Evolutionary conservation across 1,140 invertebrate genomes (phyloP).

Genomic region (Bursaphelenchus mucronatus): DNA sequence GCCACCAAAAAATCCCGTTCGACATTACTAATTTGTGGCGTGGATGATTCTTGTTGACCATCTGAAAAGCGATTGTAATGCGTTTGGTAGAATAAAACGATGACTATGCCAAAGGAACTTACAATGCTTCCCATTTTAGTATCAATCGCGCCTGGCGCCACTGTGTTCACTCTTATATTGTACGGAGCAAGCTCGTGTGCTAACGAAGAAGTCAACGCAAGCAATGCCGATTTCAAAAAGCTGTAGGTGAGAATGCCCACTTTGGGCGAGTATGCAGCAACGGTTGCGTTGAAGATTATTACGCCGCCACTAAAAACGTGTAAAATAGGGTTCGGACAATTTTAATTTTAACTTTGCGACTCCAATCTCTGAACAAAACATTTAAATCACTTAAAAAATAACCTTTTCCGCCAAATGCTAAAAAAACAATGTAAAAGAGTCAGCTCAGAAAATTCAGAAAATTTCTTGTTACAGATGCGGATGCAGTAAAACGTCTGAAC

Average conservation of each 20-base stretch:
- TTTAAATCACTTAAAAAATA: constrained; percentile 5
- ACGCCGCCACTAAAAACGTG: constrained; percentile 36
- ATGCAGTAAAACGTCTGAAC: too few species aligned
- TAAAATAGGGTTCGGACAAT: too few species aligned
- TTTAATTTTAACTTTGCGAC: too few species aligned
- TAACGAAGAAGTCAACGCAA: constrained; percentile 79
- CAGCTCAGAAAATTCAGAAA: too few species aligned
- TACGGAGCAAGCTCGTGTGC: constrained; percentile 62
- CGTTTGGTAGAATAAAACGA: neutral
- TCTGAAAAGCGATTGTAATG: neutral
- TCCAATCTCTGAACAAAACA: too few species aligned
- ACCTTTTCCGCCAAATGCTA: neutral
- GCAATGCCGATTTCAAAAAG: constrained; percentile 83
- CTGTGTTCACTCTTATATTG: constrained; percentile 72
- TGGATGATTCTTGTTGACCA: neutral
- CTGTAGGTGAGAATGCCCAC: constrained; percentile 81
- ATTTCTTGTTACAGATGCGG: too few species aligned
- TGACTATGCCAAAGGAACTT: constrained; percentile 13
- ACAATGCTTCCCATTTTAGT: constrained; percentile 74
- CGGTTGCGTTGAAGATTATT: constrained; percentile 69
- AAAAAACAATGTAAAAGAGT: neutral
- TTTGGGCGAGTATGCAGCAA: constrained; percentile 78
- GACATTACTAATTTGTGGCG: constrained; percentile 61
- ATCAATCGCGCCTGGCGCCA: constrained; percentile 83
- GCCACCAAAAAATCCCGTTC: neutral